Percentiles rank a stretch among this genome's conserved stretches.
Conservation (phyloP, 1,140 invertebrate genomes). For the Cherax destructor region DNA sequence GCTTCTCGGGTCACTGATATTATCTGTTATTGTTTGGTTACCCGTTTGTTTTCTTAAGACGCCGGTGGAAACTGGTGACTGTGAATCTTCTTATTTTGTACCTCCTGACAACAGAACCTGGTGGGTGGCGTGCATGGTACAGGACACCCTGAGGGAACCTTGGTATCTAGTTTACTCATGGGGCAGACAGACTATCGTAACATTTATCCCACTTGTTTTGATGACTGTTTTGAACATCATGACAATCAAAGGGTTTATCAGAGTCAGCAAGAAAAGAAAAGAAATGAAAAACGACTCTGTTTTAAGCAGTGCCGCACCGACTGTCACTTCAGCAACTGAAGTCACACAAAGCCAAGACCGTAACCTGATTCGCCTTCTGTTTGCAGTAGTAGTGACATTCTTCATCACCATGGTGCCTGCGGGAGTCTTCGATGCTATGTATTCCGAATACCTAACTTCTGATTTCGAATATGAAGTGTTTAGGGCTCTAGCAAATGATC, state of each 20-base stretch:
- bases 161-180: conserved; percentile 72
- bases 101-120: conserved; percentile 15
- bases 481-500: conserved; percentile 73
- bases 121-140: conserved; percentile 70
- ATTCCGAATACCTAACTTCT: conserved; percentile 69
- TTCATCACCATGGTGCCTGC: conserved; percentile 73
- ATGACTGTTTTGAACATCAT: conserved; percentile 72
- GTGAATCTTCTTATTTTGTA: conserved; percentile 12
- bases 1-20: background rate
- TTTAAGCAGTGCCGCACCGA: background rate
- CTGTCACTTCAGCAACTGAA: background rate
- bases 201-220: conserved; percentile 72
- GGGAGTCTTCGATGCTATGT: conserved; percentile 72
- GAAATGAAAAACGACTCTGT: background rate
- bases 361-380: conserved; percentile 72
- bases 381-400: conserved; percentile 73
- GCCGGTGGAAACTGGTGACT: conserved; percentile 4
- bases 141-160: conserved; percentile 32
- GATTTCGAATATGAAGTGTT: conserved; percentile 73
- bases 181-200: conserved; percentile 72
- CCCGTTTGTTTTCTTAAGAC: conserved; percentile 51
- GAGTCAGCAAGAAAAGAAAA: conserved; percentile 16
- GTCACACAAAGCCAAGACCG: conserved; percentile 72
- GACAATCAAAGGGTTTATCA: conserved; percentile 69
- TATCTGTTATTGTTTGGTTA: conserved; percentile 21